These are phyloP conservation scores for Lapara coniferarum DNA, from an alignment of 2,888 invertebrate genomes.

Conservation along the genomic window DNA sequence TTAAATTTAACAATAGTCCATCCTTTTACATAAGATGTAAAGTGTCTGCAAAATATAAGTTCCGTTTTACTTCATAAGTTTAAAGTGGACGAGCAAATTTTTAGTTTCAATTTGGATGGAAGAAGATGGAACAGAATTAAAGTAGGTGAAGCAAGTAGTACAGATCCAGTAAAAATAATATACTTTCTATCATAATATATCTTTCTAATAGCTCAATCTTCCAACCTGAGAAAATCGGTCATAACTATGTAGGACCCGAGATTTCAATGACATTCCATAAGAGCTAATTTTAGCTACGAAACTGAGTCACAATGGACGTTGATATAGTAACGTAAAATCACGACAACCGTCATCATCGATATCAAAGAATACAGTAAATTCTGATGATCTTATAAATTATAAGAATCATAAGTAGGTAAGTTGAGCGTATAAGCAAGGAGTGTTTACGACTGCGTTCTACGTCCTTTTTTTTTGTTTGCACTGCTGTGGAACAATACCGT, in stretches of 20 bases:
- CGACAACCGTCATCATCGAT: too few relatives aligned
- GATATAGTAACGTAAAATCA: too few relatives aligned
- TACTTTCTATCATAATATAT: too few relatives aligned
- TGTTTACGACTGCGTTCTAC: conserved; percentile 13
- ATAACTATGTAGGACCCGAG: too few relatives aligned
- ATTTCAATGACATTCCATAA: too few relatives aligned
- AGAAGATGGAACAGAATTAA: not conserved
- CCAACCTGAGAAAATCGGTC: too few relatives aligned
- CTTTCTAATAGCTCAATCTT: too few relatives aligned
- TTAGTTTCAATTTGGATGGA: not conserved
- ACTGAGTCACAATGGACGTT: too few relatives aligned
- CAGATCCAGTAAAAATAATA: not conserved
- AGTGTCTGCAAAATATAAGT: not conserved
- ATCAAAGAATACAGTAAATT: not conserved
- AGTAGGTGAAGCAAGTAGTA: not conserved
- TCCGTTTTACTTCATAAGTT: conserved; percentile 4
- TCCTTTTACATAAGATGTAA: not conserved
- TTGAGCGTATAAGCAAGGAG: conserved; percentile 8
- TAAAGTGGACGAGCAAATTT: not conserved
- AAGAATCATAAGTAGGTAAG: conserved; percentile 1
- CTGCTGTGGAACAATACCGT: conserved; percentile 13
- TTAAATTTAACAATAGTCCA: not conserved
- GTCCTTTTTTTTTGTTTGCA: conserved; percentile 24
- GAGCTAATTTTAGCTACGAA: too few relatives aligned
- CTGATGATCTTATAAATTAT: conserved; percentile 8